Evolutionary conservation across 30 jellyfish, hydroid and myxozoan species (phyloP), one percentile per base, ranked within the genome.

Genomic region (Aurelia aurita): DNA sequence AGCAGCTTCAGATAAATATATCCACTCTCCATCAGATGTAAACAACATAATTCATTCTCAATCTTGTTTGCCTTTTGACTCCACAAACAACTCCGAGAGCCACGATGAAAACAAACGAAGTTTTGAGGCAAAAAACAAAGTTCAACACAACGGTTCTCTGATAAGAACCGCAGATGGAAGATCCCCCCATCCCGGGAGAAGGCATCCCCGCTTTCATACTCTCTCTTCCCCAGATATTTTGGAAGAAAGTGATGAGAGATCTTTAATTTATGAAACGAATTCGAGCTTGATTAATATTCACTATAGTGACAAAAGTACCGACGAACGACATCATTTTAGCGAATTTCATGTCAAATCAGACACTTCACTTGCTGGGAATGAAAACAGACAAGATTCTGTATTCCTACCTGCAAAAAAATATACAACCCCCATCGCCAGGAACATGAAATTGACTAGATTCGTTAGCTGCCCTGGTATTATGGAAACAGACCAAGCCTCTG

Each of bases 131-230:
- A 71, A 71, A 23, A 45, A 71, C 46, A 65, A 71, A 3, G 43
- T 46, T 44, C 5, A 44, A 13, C 19, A 71, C 19, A 46, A n/a
- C 26, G 58, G 69, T 23, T 44, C 26, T 18, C 43, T 39, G 15
- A 21, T 23, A 27, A 13, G 91, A 55, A 82, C 91, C 13, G 27
- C 64, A 14, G 85, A 82, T 55, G 91, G 91, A 20, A 34, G 86
- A 13, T 82, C 91, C 70, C 91, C 91, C 32, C 85, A 82, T 55
- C 91, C 91, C 19, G 73, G 85, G 31, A 82, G 51, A 71, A 64
- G 79, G 27, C 54, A 65, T 25, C 72, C 71, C 22, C 31, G 69
- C 32, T 34, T 27, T 16, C 77, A 47, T 9, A 73, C 85, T 15
- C 51, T 82, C 45, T 82, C 91, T 4, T 60, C 82, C 54, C 91